Conservation (phyloP, 92 coral and sea anemone species). For the Bergia puertoricense region DNA sequence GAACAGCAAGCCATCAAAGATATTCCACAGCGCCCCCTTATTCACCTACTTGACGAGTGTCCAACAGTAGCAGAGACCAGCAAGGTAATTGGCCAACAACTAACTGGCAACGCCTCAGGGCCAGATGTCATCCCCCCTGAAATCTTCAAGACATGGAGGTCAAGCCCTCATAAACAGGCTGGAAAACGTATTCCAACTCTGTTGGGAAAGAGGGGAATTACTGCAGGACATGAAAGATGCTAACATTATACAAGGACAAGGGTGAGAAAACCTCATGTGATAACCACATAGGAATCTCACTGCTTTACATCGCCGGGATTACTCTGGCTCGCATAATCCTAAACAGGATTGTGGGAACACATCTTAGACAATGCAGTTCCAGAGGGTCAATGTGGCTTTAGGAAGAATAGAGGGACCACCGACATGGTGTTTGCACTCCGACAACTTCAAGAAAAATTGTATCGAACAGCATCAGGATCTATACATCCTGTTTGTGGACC, state of each 20-base stretch:
- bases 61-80: slow-evolving; percentile 15
- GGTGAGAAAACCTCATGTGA: not conserved
- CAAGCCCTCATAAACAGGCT: not conserved
- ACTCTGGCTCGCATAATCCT: not conserved
- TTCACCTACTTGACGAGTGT: not conserved
- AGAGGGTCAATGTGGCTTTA: not conserved
- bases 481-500: not conserved
- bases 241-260: not conserved
- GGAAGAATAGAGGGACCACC: not conserved
- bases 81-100: not conserved
- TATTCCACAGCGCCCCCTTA: not conserved
- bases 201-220: not conserved
- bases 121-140: slow-evolving; percentile 27
- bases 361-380: not conserved
- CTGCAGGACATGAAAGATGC: not conserved
- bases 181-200: not conserved
- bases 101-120: not conserved
- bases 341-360: not conserved
- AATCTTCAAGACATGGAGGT: not conserved
- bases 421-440: not conserved
- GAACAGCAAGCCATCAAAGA: not conserved
- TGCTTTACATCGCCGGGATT: not conserved
- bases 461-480: not conserved
- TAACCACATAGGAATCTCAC: not conserved
- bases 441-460: not conserved